These are phyloP conservation scores for Torymus texanus DNA, from an alignment of 2,888 invertebrate genomes.

Conservation along the genomic window DNA sequence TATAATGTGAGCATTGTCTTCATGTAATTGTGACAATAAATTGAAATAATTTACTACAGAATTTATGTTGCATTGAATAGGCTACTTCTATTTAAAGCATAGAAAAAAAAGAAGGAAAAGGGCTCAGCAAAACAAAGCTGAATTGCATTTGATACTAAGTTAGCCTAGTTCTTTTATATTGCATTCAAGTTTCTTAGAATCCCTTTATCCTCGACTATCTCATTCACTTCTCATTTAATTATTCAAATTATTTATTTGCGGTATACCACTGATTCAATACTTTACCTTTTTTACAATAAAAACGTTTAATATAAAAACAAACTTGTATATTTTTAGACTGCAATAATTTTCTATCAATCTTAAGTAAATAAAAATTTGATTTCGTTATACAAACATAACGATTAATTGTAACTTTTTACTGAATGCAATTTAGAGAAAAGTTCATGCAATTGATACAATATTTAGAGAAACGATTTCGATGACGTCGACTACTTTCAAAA, in stretches of 20 bases:
- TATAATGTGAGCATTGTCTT: background rate
- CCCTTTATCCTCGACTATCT: conserved; percentile 3
- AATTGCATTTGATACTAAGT: conserved; percentile 28
- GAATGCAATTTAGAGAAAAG: too few relatives aligned
- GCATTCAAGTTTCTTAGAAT: conserved; percentile 14
- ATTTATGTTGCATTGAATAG: background rate
- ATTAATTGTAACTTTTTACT: too few relatives aligned
- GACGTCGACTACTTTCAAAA: too few relatives aligned
- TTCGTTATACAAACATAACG: too few relatives aligned
- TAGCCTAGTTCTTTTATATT: conserved; percentile 29
- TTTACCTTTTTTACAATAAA: too few relatives aligned
- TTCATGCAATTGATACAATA: too few relatives aligned
- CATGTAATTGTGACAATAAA: background rate
- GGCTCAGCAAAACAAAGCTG: conserved; percentile 4
- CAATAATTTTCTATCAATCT: too few relatives aligned
- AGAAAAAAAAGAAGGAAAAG: background rate
- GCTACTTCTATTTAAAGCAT: background rate
- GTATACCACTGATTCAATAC: background rate
- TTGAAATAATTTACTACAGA: background rate
- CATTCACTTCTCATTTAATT: conserved; percentile 24
- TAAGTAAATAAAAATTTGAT: too few relatives aligned
- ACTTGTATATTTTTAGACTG: too few relatives aligned
- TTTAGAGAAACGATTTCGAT: too few relatives aligned
- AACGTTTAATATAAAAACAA: too few relatives aligned
- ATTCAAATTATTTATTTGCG: conserved; percentile 12